Evolutionary conservation across 2,113 vertebrate species (phyloP), one percentile per base, ranked within the genome.

Genomic region (Myotis davidii): DNA sequence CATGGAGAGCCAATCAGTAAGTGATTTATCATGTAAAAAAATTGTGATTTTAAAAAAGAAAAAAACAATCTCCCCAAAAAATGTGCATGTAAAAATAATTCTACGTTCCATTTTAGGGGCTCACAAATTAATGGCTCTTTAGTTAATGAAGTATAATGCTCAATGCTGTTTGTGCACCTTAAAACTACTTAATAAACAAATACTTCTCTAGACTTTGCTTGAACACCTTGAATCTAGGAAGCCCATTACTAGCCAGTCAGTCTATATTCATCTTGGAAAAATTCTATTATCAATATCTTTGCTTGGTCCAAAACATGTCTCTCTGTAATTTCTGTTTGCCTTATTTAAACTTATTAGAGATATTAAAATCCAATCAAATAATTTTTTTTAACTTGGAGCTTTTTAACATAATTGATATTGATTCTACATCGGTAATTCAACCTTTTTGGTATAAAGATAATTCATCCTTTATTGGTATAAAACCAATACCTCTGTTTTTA

Each of bases 121-220:
- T 82, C 79, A 89, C 20, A 56, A 25, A 78, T 69, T 89, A 79
- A 95, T 16, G 88, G 54, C 1, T 18, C 32, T 74, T 91, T 92
- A 59, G 27, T 52, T 54, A 90, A 23, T 48, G 20, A 82, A 67
- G 52, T 48, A 83, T 87, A 95, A 73, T 69, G 23, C 6, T 65
- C n/a, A 39, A 11, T 64, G 25, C 9, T 90, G 2, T 64, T 94
- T 93, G 93, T 48, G 73, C 0, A 69, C 5, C 25, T 83, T 79
- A 52, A 86, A 74, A 83, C 27, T 90, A 54, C 21, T 69, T 64
- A 52, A 59, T 20, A 76, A 94, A 64, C 52, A 91, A 76, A 88
- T 69, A 91, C 18, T 89, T 72, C 90, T 87, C 64, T 79, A 92
- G 25, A n/a, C n/a, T 92, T 85, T 83, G 77, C 59, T 92, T 79